phyloP scores from a whole-genome alignment of 1,140 invertebrate genomes.

The Bombus impatiens region DNA sequence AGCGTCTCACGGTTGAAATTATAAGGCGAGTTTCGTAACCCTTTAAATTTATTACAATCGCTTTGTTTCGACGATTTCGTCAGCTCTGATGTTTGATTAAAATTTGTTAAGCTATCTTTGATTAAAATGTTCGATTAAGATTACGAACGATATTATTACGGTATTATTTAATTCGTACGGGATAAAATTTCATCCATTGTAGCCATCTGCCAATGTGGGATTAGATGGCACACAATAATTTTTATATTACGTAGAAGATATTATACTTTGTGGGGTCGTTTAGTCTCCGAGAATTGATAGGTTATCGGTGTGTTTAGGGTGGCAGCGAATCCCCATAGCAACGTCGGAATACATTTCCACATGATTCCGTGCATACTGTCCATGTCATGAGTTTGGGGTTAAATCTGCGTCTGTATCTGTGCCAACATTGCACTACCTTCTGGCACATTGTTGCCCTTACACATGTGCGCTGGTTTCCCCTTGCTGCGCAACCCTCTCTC shows the following conservation, averaged over 20 bases:
- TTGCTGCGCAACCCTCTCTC: neutral
- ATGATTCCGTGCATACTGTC: constrained; percentile 68
- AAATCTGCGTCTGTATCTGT: constrained; percentile 39
- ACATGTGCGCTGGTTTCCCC: neutral
- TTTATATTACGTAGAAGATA: neutral
- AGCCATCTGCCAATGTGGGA: neutral
- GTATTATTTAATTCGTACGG: too few relatives aligned
- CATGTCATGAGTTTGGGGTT: constrained; percentile 42
- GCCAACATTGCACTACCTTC: constrained; percentile 41
- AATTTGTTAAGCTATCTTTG: too few relatives aligned
- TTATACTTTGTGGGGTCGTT: constrained; percentile 33
- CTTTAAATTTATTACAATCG: neutral
- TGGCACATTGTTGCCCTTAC: constrained; percentile 40
- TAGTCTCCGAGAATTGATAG: constrained; percentile 70
- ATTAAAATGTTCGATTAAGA: too few relatives aligned
- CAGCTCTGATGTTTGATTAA: too few relatives aligned
- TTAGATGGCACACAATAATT: neutral
- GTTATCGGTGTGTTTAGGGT: constrained; percentile 75
- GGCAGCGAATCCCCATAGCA: constrained; percentile 74
- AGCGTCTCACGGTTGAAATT: neutral
- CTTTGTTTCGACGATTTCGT: neutral
- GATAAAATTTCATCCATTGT: too few relatives aligned
- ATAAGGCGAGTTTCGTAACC: too few relatives aligned
- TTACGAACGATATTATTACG: too few relatives aligned
- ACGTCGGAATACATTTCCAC: constrained; percentile 77